Conservation (phyloP, 2,888 invertebrate species). For the Meteorus cinctellus region DNA sequence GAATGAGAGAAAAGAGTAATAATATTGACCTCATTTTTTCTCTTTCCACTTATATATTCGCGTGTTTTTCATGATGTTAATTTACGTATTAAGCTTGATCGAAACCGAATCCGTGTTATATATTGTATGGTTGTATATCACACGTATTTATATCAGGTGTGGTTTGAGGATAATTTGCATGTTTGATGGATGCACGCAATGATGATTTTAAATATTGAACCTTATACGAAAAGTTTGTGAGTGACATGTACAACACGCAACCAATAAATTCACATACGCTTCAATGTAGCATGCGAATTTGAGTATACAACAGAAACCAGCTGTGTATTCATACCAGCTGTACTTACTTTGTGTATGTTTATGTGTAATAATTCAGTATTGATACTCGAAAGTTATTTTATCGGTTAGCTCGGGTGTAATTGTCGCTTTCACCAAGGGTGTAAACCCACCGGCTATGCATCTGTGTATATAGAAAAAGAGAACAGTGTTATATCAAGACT, state of each 20-base stretch:
- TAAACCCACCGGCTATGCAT: slow-evolving; percentile 7
- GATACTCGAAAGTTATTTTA: slow-evolving; percentile 37
- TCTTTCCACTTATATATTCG: background rate
- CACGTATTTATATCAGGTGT: background rate
- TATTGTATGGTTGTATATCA: background rate
- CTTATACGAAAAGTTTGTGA: background rate
- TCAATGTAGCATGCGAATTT: slow-evolving; percentile 13
- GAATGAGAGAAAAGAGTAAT: background rate
- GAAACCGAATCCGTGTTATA: background rate
- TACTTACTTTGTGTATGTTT: background rate
- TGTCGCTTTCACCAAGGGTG: slow-evolving; percentile 50
- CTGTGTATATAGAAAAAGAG: background rate
- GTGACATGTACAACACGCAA: slow-evolving; percentile 25
- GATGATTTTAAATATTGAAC: slow-evolving; percentile 12
- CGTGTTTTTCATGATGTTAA: slow-evolving; percentile 9
- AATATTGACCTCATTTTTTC: slow-evolving; percentile 3
- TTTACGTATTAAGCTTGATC: slow-evolving; percentile 42
- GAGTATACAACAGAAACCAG: slow-evolving; percentile 25
- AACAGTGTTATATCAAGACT: background rate
- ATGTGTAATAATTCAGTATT: slow-evolving; percentile 22
- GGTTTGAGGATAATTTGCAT: slow-evolving; percentile 42
- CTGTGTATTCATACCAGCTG: slow-evolving; percentile 15
- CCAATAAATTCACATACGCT: slow-evolving; percentile 44
- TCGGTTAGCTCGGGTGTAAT: slow-evolving; percentile 45
- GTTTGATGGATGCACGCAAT: slow-evolving; percentile 22